Evolutionary conservation across 2,888 invertebrate species (phyloP).

Genomic region (Beris chalybata): DNA sequence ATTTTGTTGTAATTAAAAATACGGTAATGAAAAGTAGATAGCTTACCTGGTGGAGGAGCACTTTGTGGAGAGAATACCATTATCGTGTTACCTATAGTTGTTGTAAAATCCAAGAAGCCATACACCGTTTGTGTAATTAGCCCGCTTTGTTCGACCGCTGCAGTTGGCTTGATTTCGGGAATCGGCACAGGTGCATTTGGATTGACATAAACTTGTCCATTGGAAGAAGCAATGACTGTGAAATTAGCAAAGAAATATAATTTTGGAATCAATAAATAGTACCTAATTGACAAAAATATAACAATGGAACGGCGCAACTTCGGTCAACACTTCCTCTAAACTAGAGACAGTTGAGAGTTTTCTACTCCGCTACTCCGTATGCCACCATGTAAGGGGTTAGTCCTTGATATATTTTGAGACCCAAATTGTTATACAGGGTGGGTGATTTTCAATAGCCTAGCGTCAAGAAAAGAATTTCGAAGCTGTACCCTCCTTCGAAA

Average conservation of each 20-base stretch:
- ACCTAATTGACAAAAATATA: background rate
- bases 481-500: too few relatives aligned
- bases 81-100: conserved; percentile 90
- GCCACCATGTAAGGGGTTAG: too few relatives aligned
- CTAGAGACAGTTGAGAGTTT: too few relatives aligned
- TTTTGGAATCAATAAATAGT: background rate
- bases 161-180: conserved; percentile 26
- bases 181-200: conserved; percentile 33
- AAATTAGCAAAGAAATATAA: background rate
- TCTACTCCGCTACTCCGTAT: too few relatives aligned
- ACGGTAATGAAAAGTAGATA: conserved; percentile 9
- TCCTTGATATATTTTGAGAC: too few relatives aligned
- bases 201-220: conserved; percentile 37
- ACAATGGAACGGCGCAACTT: background rate
- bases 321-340: background rate
- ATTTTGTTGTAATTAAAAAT: conserved; percentile 1
- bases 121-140: conserved; percentile 88
- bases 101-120: conserved; percentile 91
- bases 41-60: conserved; percentile 68
- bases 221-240: background rate
- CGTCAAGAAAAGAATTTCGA: too few relatives aligned
- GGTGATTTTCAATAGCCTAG: too few relatives aligned
- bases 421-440: too few relatives aligned
- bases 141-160: conserved; percentile 43
- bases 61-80: conserved; percentile 94